Evolutionary conservation across 1,140 invertebrate species (phyloP).

Genomic region (Ctenoplectra terminalis): DNA sequence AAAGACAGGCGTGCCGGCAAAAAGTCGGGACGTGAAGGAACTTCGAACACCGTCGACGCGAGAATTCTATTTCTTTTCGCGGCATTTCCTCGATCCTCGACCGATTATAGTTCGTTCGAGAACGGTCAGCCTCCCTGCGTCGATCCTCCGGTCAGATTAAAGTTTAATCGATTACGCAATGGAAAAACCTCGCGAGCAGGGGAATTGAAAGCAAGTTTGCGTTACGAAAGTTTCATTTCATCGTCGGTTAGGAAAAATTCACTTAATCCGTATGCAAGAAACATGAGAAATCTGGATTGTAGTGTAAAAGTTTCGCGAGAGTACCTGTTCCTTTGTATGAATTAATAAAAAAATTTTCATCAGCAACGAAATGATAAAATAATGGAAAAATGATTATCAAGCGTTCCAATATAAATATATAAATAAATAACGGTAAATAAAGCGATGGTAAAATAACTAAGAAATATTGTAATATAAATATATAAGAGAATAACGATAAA

Average conservation of each 20-base stretch:
- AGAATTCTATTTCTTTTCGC: conserved; percentile 1
- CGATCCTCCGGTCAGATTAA: conserved; percentile 16
- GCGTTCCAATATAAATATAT: no score
- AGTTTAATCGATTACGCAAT: conserved; percentile 26
- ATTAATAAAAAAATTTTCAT: background rate
- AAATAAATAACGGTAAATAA: no score
- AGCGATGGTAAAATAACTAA: no score
- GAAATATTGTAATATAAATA: no score
- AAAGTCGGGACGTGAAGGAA: conserved; percentile 16
- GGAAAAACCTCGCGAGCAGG: background rate
- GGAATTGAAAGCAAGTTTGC: background rate
- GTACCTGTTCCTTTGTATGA: no score
- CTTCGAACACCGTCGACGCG: background rate
- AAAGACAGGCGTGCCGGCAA: background rate
- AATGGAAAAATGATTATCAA: background rate
- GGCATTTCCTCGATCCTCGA: background rate
- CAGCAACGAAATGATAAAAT: background rate
- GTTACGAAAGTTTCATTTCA: background rate
- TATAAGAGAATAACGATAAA: no score
- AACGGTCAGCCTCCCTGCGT: background rate
- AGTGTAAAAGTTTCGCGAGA: no score
- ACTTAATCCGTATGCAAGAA: background rate
- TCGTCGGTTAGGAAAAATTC: conserved; percentile 11
- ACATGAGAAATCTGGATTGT: background rate
- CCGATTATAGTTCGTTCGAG: conserved; percentile 4